phyloP scores from a whole-genome alignment of 2,113 vertebrate genomes.

The Spizaetus ornatus region DNA sequence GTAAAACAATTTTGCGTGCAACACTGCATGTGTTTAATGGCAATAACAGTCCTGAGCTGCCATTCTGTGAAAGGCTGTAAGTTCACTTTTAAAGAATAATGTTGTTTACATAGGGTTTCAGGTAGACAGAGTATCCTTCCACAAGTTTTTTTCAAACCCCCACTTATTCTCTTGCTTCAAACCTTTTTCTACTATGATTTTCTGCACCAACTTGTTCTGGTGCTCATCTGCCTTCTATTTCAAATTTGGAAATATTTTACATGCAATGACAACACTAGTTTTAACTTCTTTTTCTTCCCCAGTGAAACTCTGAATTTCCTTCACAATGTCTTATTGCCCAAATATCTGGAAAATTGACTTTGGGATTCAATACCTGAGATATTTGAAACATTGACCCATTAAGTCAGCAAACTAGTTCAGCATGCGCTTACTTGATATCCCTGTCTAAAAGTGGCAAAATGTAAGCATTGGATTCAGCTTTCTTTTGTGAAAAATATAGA shows the following conservation, averaged over 20 bases:
- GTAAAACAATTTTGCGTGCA: background rate
- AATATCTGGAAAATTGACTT: background rate
- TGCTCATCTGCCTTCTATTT: background rate
- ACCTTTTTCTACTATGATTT: background rate
- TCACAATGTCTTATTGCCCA: background rate
- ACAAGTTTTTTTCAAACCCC: background rate
- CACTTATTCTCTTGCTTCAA: background rate
- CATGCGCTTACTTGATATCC: background rate
- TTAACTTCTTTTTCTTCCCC: background rate
- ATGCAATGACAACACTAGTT: background rate
- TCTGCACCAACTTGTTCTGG: background rate
- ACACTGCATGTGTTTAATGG: background rate
- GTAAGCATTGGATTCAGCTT: background rate
- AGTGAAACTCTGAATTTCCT: background rate
- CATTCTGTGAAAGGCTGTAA: background rate
- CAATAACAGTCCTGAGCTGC: background rate
- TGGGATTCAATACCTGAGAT: background rate
- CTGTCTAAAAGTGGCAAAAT: background rate
- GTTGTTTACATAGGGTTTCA: background rate
- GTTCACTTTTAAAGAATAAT: background rate
- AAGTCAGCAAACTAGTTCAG: background rate
- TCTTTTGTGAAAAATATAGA: background rate
- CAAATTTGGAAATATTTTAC: background rate
- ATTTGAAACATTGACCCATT: background rate
- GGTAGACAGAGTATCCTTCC: background rate